A percentile compares a stretch with the other conserved stretches of the same genome.
Conservation (phyloP, 2,113 vertebrate species). For the Morone chrysops region DNA sequence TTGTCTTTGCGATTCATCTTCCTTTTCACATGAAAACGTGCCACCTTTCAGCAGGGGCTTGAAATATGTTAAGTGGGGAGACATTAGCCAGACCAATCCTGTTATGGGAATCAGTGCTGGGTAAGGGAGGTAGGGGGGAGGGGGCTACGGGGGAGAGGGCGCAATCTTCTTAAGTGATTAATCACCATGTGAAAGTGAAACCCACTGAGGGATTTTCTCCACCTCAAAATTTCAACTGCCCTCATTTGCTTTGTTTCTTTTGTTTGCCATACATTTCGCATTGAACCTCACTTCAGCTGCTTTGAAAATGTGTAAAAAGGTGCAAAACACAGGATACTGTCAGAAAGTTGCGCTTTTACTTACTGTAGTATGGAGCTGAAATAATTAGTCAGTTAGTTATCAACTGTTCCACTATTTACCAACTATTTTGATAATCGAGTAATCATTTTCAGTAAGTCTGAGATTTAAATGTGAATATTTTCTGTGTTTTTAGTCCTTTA, state of each 20-base stretch:
- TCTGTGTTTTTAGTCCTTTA: no score
- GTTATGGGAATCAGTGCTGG: slow-evolving; percentile 75
- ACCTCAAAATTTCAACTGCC: slow-evolving; percentile 48
- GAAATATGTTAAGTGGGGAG: slow-evolving; percentile 73
- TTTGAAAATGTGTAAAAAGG: neutral
- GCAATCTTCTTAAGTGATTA: slow-evolving; percentile 84
- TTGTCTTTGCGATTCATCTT: slow-evolving; percentile 74
- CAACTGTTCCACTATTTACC: no score
- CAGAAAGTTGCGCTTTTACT: no score
- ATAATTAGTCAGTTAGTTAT: no score
- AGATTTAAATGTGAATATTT: no score
- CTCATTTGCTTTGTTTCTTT: slow-evolving; percentile 30
- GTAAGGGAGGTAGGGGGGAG: slow-evolving; percentile 10
- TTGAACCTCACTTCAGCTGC: neutral
- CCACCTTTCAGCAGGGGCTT: slow-evolving; percentile 67
- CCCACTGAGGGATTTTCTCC: slow-evolving; percentile 69
- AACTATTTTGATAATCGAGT: no score
- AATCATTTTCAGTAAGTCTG: no score
- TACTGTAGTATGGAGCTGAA: no score
- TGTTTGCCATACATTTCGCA: neutral
- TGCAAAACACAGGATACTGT: neutral
- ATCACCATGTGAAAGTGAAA: slow-evolving; percentile 84
- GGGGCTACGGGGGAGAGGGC: slow-evolving; percentile 15
- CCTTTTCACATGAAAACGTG: slow-evolving; percentile 81
- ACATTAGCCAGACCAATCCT: slow-evolving; percentile 83